Percentiles rank a stretch among this genome's conserved stretches.
Evolutionary conservation across 2,113 vertebrate genomes (phyloP).

Genomic region (Castor canadensis): DNA sequence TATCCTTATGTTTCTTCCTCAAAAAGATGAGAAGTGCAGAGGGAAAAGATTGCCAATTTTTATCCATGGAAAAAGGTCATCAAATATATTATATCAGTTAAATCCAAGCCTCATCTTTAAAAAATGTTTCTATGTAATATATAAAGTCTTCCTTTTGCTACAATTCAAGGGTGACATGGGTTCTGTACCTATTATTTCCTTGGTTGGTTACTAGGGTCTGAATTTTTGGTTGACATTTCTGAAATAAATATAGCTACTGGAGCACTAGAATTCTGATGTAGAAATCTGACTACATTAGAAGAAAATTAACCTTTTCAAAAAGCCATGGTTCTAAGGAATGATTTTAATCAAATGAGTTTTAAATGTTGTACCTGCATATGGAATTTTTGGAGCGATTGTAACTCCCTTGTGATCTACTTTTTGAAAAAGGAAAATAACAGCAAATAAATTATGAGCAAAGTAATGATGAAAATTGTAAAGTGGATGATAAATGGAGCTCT

Average conservation of each 20-base stretch:
- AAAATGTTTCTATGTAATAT: constrained; percentile 41
- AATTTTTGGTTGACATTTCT: constrained; percentile 83
- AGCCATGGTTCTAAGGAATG: constrained; percentile 68
- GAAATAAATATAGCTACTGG: constrained; percentile 80
- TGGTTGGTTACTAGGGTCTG: constrained; percentile 61
- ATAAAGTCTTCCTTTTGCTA: constrained; percentile 46
- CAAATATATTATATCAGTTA: constrained; percentile 62
- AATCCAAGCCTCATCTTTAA: constrained; percentile 51
- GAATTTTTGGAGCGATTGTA: constrained; percentile 53
- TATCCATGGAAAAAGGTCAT: constrained; percentile 63
- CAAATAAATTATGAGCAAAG: constrained; percentile 34
- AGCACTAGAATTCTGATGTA: constrained; percentile 79
- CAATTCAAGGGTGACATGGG: constrained; percentile 55
- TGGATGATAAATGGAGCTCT: background rate
- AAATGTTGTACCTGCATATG: constrained; percentile 66
- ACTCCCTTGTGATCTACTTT: constrained; percentile 29
- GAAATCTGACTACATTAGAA: constrained; percentile 73
- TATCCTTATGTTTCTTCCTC: constrained; percentile 64
- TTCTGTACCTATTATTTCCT: constrained; percentile 71
- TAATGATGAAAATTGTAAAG: constrained; percentile 48
- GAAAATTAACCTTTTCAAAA: constrained; percentile 80
- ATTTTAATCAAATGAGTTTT: constrained; percentile 78
- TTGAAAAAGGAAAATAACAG: constrained; percentile 27
- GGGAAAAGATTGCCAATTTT: constrained; percentile 68
- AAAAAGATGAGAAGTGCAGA: constrained; percentile 68